Percentiles rank a stretch among this genome's conserved stretches.
Evolutionary conservation across 2,888 invertebrate genomes (phyloP).

Genomic region (Deilephila porcellus): DNA sequence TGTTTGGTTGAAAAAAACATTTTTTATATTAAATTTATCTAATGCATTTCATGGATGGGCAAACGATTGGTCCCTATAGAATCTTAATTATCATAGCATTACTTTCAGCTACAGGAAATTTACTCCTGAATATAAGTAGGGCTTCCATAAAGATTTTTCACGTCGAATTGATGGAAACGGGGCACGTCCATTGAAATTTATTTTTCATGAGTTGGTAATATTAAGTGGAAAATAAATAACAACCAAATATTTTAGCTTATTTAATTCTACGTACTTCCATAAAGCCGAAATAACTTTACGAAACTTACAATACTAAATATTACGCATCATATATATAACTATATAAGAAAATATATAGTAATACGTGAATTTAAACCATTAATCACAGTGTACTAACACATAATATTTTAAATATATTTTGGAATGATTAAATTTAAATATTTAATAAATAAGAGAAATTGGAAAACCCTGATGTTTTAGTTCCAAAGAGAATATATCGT

Average conservation of each 20-base stretch:
- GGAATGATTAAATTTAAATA: slow-evolving; percentile 69
- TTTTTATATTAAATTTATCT: neutral
- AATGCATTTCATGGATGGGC: no score
- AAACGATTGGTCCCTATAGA: no score
- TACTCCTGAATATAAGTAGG: neutral
- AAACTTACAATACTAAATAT: slow-evolving; percentile 68
- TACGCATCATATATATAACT: slow-evolving; percentile 57
- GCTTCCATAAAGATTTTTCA: no score
- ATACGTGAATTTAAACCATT: slow-evolving; percentile 60
- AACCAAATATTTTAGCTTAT: slow-evolving; percentile 51
- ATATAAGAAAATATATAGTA: slow-evolving; percentile 56
- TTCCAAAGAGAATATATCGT: slow-evolving; percentile 48
- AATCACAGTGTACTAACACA: slow-evolving; percentile 77
- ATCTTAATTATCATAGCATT: no score
- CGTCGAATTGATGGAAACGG: no score
- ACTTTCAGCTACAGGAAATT: neutral
- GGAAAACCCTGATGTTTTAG: slow-evolving; percentile 51
- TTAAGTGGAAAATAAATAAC: slow-evolving; percentile 18
- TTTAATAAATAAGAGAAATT: slow-evolving; percentile 59
- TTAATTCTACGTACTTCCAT: slow-evolving; percentile 77
- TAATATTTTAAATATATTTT: slow-evolving; percentile 56
- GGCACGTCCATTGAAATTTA: neutral
- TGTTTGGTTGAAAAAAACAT: neutral
- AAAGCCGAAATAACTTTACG: slow-evolving; percentile 65
- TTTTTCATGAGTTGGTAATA: neutral